phyloP scores from a whole-genome alignment of 2,888 invertebrate species.

The Lasioglossum vierecki region DNA sequence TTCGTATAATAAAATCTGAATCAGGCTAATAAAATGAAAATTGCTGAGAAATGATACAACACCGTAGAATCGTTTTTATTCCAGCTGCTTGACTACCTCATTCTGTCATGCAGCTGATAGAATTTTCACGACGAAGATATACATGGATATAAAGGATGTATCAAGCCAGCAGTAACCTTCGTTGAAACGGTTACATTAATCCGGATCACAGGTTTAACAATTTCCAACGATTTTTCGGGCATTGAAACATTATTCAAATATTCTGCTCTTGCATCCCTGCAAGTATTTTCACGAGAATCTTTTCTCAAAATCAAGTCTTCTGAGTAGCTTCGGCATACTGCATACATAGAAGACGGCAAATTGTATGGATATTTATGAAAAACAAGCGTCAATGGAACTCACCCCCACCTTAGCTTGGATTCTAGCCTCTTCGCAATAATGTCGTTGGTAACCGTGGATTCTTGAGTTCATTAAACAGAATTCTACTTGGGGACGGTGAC shows the following conservation, averaged over 20 bases:
- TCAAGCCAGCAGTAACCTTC: background rate
- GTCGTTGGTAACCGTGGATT: slow-evolving; percentile 25
- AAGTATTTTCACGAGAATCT: background rate
- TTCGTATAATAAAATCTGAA: background rate
- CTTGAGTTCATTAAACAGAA: slow-evolving; percentile 58
- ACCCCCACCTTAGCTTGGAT: background rate
- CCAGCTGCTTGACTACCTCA: background rate
- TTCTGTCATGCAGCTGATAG: background rate
- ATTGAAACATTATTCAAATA: background rate
- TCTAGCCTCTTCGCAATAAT: slow-evolving; percentile 36
- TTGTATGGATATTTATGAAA: slow-evolving; percentile 39
- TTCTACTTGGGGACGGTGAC: slow-evolving; percentile 25
- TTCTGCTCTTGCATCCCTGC: background rate
- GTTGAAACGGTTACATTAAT: background rate
- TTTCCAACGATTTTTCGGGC: background rate
- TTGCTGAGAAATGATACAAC: background rate
- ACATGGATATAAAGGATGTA: background rate
- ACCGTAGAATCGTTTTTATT: background rate
- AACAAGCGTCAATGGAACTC: slow-evolving; percentile 43
- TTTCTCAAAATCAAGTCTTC: background rate
- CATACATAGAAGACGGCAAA: background rate
- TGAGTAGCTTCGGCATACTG: background rate
- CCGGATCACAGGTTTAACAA: background rate
- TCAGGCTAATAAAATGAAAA: background rate
- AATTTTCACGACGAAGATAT: background rate